Evolutionary conservation across 2,113 vertebrate genomes (phyloP).

Genomic region (Catagonus wagneri): DNA sequence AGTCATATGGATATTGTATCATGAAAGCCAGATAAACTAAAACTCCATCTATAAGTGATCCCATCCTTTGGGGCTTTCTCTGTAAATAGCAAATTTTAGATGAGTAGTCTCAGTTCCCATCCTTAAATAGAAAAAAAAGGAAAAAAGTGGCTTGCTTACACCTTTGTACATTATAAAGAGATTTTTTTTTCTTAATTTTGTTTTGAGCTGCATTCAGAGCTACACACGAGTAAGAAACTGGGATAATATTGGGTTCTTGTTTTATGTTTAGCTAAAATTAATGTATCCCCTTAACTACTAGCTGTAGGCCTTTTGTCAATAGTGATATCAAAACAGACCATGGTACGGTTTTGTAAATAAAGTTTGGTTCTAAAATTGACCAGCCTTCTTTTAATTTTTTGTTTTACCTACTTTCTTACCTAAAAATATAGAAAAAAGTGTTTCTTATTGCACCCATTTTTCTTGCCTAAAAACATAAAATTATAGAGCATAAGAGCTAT

Average conservation of each 20-base stretch:
- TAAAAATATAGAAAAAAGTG: constrained; percentile 12
- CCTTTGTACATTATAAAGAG: constrained; percentile 9
- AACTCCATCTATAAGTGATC: constrained; percentile 34
- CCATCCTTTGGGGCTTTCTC: constrained; percentile 1
- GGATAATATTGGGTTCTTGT: constrained; percentile 18
- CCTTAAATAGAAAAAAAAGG: constrained; percentile 6
- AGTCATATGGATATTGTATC: constrained; percentile 16
- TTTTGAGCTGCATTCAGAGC: constrained; percentile 19
- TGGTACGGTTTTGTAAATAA: constrained; percentile 66
- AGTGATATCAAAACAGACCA: constrained; percentile 35
- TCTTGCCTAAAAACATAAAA: constrained; percentile 1
- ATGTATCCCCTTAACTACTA: background rate
- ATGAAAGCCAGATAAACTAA: constrained; percentile 44
- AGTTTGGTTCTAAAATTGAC: constrained; percentile 62
- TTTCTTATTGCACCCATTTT: background rate
- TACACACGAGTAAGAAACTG: constrained; percentile 25
- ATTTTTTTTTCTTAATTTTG: background rate
- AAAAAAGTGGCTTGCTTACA: constrained; percentile 38
- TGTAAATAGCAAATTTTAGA: constrained; percentile 58
- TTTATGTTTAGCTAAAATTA: constrained; percentile 55
- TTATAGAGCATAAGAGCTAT: background rate
- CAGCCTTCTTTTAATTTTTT: constrained; percentile 25
- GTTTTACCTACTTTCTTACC: background rate
- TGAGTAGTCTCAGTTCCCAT: constrained; percentile 22
- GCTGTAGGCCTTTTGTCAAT: constrained; percentile 25